phyloP scores from a whole-genome alignment of 2,113 vertebrate genomes.

The Cacatua alba region DNA sequence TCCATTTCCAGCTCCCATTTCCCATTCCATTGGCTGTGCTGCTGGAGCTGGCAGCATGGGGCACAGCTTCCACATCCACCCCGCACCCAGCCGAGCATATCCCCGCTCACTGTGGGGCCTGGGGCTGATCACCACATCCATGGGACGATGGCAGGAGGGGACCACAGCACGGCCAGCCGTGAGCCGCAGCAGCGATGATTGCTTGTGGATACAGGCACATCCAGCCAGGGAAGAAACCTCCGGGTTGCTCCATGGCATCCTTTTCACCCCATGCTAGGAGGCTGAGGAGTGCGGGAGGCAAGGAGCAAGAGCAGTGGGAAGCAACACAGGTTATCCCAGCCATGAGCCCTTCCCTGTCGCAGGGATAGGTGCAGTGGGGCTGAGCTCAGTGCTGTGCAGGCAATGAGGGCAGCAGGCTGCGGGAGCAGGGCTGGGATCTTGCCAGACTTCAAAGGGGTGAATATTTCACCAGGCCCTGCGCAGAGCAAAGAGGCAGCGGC shows the following conservation, averaged over 20 bases:
- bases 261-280: rapidly evolving
- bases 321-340: rapidly evolving
- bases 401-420: neutral
- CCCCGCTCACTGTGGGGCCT: neutral
- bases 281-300: rapidly evolving
- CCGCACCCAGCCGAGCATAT: neutral
- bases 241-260: rapidly evolving
- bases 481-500: neutral
- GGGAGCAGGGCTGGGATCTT: neutral
- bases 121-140: rapidly evolving
- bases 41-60: neutral
- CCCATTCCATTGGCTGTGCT: neutral
- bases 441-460: neutral
- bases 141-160: neutral
- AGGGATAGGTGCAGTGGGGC: rapidly evolving
- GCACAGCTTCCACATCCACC: neutral
- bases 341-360: rapidly evolving
- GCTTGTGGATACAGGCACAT: rapidly evolving
- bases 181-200: neutral
- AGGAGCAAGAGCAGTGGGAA: neutral
- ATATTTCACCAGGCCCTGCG: neutral
- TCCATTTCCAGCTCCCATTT: slow-evolving; percentile 4
- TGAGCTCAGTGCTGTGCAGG: neutral
- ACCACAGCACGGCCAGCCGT: rapidly evolving
- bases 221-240: neutral